These are phyloP conservation scores for Telenomus remus DNA, from an alignment of 1,140 invertebrate genomes.

Conservation along the genomic window DNA sequence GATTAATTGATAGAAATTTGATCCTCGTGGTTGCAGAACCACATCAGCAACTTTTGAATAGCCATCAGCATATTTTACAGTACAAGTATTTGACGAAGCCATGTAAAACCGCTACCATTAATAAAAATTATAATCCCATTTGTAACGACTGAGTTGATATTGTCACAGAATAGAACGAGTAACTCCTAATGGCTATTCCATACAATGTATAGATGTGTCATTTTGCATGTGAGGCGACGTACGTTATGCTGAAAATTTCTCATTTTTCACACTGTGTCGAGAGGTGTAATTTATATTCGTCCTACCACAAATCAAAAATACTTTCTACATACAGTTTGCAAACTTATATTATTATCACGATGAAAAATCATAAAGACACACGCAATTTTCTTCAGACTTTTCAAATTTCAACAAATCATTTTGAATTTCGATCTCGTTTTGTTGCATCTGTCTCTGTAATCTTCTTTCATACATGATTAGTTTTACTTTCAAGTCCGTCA, in stretches of 20 bases:
- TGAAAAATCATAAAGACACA: too few species aligned
- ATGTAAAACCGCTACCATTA: slow-evolving; percentile 60
- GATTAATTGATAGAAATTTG: slow-evolving; percentile 45
- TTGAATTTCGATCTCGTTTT: too few species aligned
- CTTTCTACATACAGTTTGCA: too few species aligned
- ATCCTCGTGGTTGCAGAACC: too few species aligned
- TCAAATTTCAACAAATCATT: too few species aligned
- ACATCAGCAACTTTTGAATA: slow-evolving; percentile 12
- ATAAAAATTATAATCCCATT: slow-evolving; percentile 70
- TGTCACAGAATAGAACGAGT: slow-evolving; percentile 23
- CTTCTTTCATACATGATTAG: too few species aligned
- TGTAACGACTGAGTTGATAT: slow-evolving; percentile 62
- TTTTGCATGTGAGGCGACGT: slow-evolving; percentile 16
- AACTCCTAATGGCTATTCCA: slow-evolving; percentile 29
- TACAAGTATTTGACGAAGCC: slow-evolving; percentile 46
- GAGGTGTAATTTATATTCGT: too few species aligned
- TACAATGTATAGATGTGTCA: slow-evolving; percentile 23
- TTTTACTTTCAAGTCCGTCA: too few species aligned
- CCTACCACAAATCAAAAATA: too few species aligned
- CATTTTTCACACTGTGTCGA: neutral
- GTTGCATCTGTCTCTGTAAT: too few species aligned
- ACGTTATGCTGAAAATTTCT: slow-evolving; percentile 16
- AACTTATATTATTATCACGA: too few species aligned
- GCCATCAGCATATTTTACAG: slow-evolving; percentile 26
- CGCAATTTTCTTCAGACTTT: too few species aligned